A percentile compares a stretch with the other conserved stretches of the same genome.
These are phyloP conservation scores for Neosilurus mollespiculum DNA, from an alignment of 2,797 vertebrate species.

Conservation along the genomic window DNA sequence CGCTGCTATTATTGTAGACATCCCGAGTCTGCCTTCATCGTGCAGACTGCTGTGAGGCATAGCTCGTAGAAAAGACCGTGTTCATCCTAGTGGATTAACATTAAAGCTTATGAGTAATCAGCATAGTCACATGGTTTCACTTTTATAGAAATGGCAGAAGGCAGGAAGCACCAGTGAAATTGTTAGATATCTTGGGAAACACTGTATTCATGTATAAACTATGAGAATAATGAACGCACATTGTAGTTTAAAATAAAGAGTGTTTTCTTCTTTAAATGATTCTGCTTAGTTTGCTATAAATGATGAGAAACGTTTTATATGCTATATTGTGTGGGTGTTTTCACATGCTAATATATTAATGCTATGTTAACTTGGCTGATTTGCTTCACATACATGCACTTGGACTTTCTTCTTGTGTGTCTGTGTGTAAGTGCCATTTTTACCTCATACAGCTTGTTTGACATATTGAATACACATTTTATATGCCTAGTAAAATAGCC, in stretches of 20 bases:
- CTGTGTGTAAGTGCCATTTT: neutral
- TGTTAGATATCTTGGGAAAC: neutral
- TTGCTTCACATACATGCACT: constrained; percentile 27
- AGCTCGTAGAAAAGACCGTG: neutral
- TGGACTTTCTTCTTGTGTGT: constrained; percentile 19
- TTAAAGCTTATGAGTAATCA: constrained; percentile 4
- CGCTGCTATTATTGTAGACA: constrained; percentile 53
- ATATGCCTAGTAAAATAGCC: neutral
- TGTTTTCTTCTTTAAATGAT: neutral
- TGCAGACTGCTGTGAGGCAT: constrained; percentile 33
- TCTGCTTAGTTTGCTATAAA: constrained; percentile 1
- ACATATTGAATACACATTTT: neutral
- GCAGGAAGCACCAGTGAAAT: neutral
- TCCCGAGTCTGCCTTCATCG: constrained; percentile 45
- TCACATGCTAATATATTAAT: constrained; percentile 36
- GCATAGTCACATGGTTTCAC: constrained; percentile 10
- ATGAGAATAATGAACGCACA: neutral
- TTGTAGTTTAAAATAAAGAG: neutral
- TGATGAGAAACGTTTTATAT: neutral
- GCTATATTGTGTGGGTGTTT: constrained; percentile 8
- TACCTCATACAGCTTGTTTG: constrained; percentile 8
- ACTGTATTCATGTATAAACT: neutral
- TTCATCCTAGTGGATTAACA: constrained; percentile 9
- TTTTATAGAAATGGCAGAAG: neutral
- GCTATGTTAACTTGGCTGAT: constrained; percentile 26